phyloP scores from a whole-genome alignment of 2,113 vertebrate species.

The Pseudorasbora parva region DNA sequence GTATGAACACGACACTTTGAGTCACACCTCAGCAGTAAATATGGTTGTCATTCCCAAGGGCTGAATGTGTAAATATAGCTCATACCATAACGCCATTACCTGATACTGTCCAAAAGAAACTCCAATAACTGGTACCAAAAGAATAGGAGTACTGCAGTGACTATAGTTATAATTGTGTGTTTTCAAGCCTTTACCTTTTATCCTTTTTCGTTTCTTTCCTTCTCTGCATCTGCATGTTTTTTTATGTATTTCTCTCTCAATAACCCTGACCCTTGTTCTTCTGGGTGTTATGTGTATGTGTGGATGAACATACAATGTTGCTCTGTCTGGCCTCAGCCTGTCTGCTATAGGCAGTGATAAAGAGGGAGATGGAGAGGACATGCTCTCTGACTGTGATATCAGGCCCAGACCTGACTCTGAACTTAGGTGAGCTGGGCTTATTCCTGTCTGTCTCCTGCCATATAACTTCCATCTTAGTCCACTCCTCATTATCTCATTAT shows the following conservation, averaged over 20 bases:
- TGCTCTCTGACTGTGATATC: constrained; percentile 53
- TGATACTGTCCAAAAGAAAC: neutral
- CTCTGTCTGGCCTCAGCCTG: constrained; percentile 60
- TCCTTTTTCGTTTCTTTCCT: neutral
- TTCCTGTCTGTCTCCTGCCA: neutral
- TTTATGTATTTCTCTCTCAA: constrained; percentile 15
- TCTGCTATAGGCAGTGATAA: constrained; percentile 62
- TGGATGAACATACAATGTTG: constrained; percentile 24
- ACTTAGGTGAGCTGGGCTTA: constrained; percentile 65
- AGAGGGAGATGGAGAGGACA: constrained; percentile 55
- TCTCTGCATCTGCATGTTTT: constrained; percentile 26
- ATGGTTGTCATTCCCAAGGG: neutral
- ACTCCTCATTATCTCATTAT: neutral
- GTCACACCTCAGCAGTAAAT: neutral
- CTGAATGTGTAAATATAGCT: neutral
- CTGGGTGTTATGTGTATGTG: constrained; percentile 13
- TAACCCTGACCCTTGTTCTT: neutral
- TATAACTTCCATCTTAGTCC: neutral
- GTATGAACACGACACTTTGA: neutral
- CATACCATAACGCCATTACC: neutral
- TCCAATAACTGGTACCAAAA: neutral
- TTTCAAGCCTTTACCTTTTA: neutral
- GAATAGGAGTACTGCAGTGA: neutral
- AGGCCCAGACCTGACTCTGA: constrained; percentile 51
- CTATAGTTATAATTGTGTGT: neutral